Base-by-base conservation (phyloP, 2,888 invertebrate genomes). In the Smittia aterrima region DNA sequence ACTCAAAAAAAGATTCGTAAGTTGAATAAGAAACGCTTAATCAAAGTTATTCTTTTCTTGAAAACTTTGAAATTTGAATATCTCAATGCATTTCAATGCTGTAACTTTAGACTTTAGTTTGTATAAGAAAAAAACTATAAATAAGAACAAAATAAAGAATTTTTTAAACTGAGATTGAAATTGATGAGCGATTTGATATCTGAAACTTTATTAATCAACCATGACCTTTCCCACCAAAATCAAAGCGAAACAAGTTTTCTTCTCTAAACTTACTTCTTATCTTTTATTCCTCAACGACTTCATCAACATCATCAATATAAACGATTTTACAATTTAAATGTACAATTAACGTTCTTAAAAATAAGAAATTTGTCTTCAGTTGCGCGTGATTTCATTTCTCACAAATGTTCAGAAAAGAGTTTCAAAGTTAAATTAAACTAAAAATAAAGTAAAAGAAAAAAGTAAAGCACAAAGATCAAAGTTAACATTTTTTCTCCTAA, bases 331-430 rank as follows among this genome's bases (percentile, higher is more conserved):
- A 47, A 11, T 70, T 54, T 54, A 27, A 70, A 70, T 70, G 41
- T 70, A 70, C 70, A 70, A 70, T 70, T 54, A 13, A 41, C n/a
- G 11, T 27, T 18, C 70, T 70, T 70, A 70, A 54, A 3, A 70
- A 24, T 70, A 54, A 32, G 18, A 67, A 41, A 67, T 70, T 70
- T 70, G 70, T 70, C 70, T 70, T 70, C 70, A 53, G 53, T 70
- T 70, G 24, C 41, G 47, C 67, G 32, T 67, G 27, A 67, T 32
- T 66, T 38, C 32, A 66, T n/a, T 66, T 38, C n/a, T 38, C 38
- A 38, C 38, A 9, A 7, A 38, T 38, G 38, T n/a, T 32, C 32
- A 32, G 32, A 32, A 32, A 32, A 32, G 32, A 32, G 32, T 9
- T 32, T 32, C 32, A 32, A 32, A 32, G 32, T 32, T 6, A 32